These are phyloP conservation scores for Chamaea fasciata DNA, from an alignment of 2,113 vertebrate genomes.

Conservation along the genomic window DNA sequence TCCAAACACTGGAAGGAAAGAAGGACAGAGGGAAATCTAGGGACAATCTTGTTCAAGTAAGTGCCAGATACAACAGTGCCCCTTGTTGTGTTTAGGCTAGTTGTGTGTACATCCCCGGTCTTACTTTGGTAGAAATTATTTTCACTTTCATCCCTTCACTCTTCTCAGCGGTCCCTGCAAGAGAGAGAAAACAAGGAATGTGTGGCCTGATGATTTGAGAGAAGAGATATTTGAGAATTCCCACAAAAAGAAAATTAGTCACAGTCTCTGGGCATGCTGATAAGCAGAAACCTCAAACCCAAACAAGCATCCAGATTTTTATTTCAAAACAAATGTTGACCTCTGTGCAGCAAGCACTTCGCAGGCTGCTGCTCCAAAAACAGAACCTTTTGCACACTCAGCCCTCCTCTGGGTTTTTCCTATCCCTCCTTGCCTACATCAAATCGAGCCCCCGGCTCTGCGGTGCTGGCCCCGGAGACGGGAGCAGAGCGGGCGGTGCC, in stretches of 20 bases:
- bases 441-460: not conserved
- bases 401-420: not conserved
- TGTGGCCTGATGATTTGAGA: not conserved
- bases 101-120: not conserved
- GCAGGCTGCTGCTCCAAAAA: not conserved
- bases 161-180: not conserved
- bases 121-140: not conserved
- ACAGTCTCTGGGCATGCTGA: not conserved
- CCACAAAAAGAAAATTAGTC: not conserved
- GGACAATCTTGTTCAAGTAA: not conserved
- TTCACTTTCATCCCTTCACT: not conserved
- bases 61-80: not conserved
- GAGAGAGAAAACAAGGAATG: not conserved
- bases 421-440: not conserved
- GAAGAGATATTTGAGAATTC: not conserved
- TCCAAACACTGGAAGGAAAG: not conserved
- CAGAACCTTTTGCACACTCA: not conserved
- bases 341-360: not conserved
- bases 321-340: not conserved
- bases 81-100: not conserved
- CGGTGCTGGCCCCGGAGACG: rapidly evolving
- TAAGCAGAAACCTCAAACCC: not conserved
- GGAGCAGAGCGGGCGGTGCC: not conserved
- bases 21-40: not conserved
- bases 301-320: not conserved